A percentile compares a stretch with the other conserved stretches of the same genome.
Conservation (phyloP, 2,113 vertebrate genomes). For the Prinia subflava region DNA sequence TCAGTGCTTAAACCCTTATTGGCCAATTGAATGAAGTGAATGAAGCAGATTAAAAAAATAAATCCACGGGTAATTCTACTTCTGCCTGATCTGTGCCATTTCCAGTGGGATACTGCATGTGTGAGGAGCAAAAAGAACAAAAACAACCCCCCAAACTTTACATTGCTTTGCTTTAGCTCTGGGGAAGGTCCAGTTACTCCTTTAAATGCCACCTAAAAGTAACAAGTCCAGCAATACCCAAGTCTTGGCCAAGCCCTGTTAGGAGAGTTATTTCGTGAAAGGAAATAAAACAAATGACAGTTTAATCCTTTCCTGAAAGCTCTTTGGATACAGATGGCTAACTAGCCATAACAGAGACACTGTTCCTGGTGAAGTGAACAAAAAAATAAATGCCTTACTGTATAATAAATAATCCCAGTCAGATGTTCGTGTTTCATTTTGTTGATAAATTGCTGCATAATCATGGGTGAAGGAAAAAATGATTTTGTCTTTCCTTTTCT, state of each 20-base stretch:
- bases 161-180: neutral
- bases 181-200: neutral
- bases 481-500: conserved; percentile 31
- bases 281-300: conserved; percentile 47
- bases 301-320: conserved; percentile 57
- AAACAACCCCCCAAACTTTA: neutral
- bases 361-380: conserved; percentile 22
- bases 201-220: neutral
- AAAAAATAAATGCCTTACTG: conserved; percentile 35
- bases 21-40: neutral
- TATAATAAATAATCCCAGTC: conserved; percentile 52
- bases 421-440: conserved; percentile 14
- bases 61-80: neutral
- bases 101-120: neutral
- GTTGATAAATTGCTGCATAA: conserved; percentile 50
- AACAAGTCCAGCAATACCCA: neutral
- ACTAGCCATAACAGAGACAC: conserved; percentile 35
- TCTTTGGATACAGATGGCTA: conserved; percentile 36
- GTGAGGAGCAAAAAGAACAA: neutral
- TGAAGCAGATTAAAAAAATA: neutral
- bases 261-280: conserved; percentile 24
- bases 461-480: conserved; percentile 24
- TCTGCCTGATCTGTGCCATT: neutral
- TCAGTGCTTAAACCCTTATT: neutral
- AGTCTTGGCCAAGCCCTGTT: neutral